Evolutionary conservation across 2,888 invertebrate genomes (phyloP).

Genomic region (Lycocerus yunnanus): DNA sequence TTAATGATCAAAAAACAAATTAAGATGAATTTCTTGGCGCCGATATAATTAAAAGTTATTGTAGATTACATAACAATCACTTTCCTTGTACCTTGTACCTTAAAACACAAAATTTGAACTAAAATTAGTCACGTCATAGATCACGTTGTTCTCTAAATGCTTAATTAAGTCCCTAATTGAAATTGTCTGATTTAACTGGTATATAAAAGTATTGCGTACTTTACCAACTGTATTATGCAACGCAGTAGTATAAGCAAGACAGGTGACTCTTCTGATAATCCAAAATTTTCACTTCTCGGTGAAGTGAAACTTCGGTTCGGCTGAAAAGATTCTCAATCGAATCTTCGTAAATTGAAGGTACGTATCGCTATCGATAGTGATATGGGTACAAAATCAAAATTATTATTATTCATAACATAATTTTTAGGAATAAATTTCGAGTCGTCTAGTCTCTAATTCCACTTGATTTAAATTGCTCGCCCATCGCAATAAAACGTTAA

Average conservation of each 20-base stretch:
- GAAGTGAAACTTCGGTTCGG: too few species aligned
- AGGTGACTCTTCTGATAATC: neutral
- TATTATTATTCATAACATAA: neutral
- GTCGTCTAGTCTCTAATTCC: conserved; percentile 32
- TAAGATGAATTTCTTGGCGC: conserved; percentile 17
- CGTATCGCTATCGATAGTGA: neutral
- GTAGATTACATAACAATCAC: neutral
- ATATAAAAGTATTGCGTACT: neutral
- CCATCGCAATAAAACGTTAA: conserved; percentile 32
- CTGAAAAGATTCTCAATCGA: neutral
- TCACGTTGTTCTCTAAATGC: neutral
- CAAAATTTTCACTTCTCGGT: neutral
- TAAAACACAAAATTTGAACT: neutral
- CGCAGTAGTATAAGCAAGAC: neutral
- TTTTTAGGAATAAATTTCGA: conserved; percentile 30
- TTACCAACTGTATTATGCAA: neutral
- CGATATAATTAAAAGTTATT: conserved; percentile 11
- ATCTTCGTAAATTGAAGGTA: neutral
- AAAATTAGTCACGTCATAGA: neutral
- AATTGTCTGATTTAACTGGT: neutral
- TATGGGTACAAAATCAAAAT: neutral
- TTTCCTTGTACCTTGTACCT: neutral
- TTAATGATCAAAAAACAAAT: conserved; percentile 14
- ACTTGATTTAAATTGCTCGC: conserved; percentile 32
- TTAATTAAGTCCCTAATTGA: neutral